Evolutionary conservation across 2,113 vertebrate genomes (phyloP).

Genomic region (Halichoeres trimaculatus): DNA sequence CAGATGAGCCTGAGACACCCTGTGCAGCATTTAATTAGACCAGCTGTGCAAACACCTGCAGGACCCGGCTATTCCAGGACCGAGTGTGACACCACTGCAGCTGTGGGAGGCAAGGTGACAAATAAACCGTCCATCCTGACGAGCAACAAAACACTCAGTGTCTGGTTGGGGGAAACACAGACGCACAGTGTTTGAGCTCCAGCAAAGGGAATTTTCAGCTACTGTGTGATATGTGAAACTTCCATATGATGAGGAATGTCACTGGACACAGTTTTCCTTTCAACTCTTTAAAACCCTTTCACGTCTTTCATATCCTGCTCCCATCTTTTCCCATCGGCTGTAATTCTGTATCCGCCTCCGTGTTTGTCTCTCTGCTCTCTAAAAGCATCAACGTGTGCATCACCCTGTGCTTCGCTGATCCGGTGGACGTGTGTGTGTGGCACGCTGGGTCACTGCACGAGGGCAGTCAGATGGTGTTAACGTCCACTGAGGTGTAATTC

Average conservation of each 20-base stretch:
- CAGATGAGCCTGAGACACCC: background rate
- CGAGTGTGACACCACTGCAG: background rate
- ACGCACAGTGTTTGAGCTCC: no score
- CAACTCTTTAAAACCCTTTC: background rate
- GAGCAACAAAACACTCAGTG: no score
- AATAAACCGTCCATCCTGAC: background rate
- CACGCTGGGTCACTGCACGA: slow-evolving; percentile 42
- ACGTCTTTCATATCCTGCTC: background rate
- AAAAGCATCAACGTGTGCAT: slow-evolving; percentile 25
- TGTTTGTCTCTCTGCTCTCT: slow-evolving; percentile 3
- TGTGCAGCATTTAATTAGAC: background rate
- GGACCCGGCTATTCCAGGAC: background rate
- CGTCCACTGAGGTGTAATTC: slow-evolving; percentile 47
- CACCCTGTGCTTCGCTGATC: slow-evolving; percentile 28
- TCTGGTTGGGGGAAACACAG: no score
- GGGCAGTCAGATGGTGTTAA: slow-evolving; percentile 43
- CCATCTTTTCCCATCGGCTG: background rate
- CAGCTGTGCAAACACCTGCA: slow-evolving; percentile 26
- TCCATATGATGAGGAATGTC: background rate
- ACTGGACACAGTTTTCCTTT: no score
- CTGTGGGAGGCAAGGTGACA: background rate
- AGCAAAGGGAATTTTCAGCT: no score
- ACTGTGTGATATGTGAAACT: background rate
- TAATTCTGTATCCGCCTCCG: slow-evolving; percentile 9
- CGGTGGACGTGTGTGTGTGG: slow-evolving; percentile 16